Evolutionary conservation across 30 jellyfish, hydroid and myxozoan species (phyloP), one percentile per base, ranked within the genome.

Genomic region (Haliclystus octoradiatus): DNA sequence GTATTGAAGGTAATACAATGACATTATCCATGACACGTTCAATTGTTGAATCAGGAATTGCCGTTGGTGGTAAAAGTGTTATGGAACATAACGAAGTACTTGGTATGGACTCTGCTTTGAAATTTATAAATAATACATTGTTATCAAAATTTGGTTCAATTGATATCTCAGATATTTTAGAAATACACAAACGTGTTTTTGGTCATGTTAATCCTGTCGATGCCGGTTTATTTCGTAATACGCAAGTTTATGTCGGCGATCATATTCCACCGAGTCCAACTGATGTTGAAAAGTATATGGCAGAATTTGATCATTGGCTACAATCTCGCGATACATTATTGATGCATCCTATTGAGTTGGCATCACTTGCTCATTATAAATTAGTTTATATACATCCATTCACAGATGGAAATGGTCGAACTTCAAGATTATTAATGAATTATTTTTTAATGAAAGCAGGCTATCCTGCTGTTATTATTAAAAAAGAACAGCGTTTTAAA

Each of bases 21-120:
- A 88, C 97, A 7, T 64, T 88, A n/a, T 88, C 97, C 0, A 88
- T 88, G 97, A 88, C 97, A 63, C 75, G 97, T 49, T 79, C 97
- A 31, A 88, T 88, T 60, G 90, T 88, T 32, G 97, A 88, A 72
- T 80, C 92, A 28, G 95, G 95, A 19, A 76, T 88, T 0, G 97
- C 97, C 1, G 91, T 88, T 63, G 97, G 97, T 7, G 97, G 97
- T 24, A 88, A 88, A 62, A 80, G 95, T 50, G 87, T 88, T n/a
- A 26, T 68, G 34, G 97, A 88, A 64, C 97, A 88, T 40, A 88
- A 88, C 52, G 97, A 88, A 64, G 95, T 88, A 29, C 76, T 88
- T 0, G 97, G 97, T 1, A 76, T 88, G 63, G 95, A 88, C 52
- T 81, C 79, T 26, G 97, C 97, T 2, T 50, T 88, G 33, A 81